Conservation (phyloP, 1,140 invertebrate genomes). For the Euschistus heros region DNA sequence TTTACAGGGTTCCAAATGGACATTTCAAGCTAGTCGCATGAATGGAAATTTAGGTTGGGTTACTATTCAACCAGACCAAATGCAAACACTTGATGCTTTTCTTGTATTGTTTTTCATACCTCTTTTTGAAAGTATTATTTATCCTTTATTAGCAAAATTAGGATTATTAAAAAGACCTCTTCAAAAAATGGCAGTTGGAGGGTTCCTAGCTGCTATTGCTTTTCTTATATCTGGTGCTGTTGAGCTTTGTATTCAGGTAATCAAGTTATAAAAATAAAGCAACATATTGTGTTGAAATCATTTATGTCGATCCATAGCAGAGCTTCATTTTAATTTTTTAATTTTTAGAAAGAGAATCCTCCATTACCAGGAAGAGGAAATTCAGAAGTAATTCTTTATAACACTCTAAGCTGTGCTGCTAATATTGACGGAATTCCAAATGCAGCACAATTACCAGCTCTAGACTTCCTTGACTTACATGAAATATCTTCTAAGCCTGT, state of each 20-base stretch:
- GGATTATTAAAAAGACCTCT: conserved; percentile 49
- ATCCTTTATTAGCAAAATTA: conserved; percentile 45
- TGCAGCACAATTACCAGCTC: too few species aligned
- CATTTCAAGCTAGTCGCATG: conserved; percentile 85
- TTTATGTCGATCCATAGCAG: too few species aligned
- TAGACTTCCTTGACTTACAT: too few species aligned
- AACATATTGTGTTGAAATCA: too few species aligned
- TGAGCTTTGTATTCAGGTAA: conserved; percentile 65
- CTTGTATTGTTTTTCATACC: conserved; percentile 80
- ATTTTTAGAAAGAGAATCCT: conserved; percentile 3
- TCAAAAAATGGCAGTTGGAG: conserved; percentile 68
- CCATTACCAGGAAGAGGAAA: neutral
- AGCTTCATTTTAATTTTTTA: too few species aligned
- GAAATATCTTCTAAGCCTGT: too few species aligned
- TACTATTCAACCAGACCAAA: conserved; percentile 75
- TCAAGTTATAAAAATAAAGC: too few species aligned
- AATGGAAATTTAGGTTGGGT: conserved; percentile 59
- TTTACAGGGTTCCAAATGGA: conserved; percentile 80
- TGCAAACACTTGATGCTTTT: conserved; percentile 79
- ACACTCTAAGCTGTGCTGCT: neutral
- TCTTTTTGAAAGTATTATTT: conserved; percentile 65
- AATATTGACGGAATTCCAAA: neutral
- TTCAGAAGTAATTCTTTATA: neutral
- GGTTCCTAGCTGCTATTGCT: conserved; percentile 66
- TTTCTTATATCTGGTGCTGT: conserved; percentile 85